Evolutionary conservation across 2,797 vertebrate species (phyloP).

Genomic region (Leptodactylus fallax): DNA sequence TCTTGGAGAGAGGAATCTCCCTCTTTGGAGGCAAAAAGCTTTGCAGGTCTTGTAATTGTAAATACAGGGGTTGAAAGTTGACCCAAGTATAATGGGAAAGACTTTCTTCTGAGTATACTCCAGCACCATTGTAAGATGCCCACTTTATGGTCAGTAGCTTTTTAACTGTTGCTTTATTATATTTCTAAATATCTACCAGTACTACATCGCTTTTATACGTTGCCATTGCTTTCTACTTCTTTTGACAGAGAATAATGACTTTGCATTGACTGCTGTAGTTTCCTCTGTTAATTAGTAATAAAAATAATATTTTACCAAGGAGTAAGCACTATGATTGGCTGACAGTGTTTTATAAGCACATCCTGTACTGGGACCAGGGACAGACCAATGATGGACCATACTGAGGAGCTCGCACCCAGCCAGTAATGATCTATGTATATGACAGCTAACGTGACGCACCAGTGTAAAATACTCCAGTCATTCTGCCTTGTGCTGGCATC

Average conservation of each 20-base stretch:
- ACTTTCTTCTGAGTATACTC: no score
- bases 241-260: background rate
- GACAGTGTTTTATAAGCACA: background rate
- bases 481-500: background rate
- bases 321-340: background rate
- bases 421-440: background rate
- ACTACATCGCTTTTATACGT: no score
- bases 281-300: background rate
- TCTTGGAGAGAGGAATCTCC: no score
- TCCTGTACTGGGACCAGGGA: background rate
- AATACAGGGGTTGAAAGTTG: no score
- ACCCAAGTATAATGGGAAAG: no score
- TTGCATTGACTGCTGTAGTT: background rate
- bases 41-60: no score
- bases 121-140: no score
- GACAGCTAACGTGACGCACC: background rate
- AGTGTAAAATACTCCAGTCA: background rate
- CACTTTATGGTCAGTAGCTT: no score
- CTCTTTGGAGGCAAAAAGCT: no score
- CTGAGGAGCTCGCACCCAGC: background rate
- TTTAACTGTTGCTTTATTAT: no score
- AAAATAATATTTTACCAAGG: background rate
- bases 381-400: background rate
- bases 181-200: no score
- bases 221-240: no score